These are phyloP conservation scores for Geotrypetes seraphini DNA, from an alignment of 2,797 vertebrate species.

Conservation along the genomic window DNA sequence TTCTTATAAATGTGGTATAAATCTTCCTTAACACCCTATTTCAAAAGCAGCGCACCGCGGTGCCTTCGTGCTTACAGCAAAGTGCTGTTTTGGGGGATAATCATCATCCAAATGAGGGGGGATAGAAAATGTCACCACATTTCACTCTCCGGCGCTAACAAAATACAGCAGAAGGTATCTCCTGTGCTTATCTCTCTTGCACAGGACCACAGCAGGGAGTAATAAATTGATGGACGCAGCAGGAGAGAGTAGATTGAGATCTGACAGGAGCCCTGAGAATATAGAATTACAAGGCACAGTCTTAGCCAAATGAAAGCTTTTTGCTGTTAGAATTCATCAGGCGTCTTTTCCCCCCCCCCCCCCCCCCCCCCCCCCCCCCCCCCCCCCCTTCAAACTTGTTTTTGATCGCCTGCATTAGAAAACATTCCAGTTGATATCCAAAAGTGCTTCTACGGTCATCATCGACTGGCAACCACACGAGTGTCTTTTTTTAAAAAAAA, in stretches of 20 bases:
- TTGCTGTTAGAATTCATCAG: conserved; percentile 4
- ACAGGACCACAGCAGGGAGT: conserved; percentile 16
- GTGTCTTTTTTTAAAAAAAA: too few relatives aligned
- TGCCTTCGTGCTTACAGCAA: background rate
- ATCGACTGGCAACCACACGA: too few relatives aligned
- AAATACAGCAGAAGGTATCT: conserved; percentile 12
- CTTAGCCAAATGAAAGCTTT: background rate
- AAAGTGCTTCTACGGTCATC: too few relatives aligned
- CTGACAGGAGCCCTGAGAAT: conserved; percentile 4
- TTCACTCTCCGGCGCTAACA: conserved; percentile 4
- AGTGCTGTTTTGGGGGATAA: background rate
- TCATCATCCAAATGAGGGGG: conserved; percentile 9
- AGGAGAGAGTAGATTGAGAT: conserved; percentile 1
- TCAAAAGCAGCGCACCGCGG: background rate
- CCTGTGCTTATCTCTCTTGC: conserved; percentile 27
- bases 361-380: too few relatives aligned
- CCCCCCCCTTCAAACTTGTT: background rate
- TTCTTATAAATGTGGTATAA: background rate
- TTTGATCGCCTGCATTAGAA: too few relatives aligned
- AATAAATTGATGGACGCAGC: conserved; percentile 5
- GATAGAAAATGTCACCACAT: conserved; percentile 1
- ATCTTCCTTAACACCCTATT: conserved; percentile 7
- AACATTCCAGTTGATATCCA: too few relatives aligned
- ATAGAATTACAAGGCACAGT: background rate
- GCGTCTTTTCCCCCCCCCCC: too few relatives aligned